Evolutionary conservation across 1,140 invertebrate genomes (phyloP).

Genomic region (Pygmarrhopalites habei): DNA sequence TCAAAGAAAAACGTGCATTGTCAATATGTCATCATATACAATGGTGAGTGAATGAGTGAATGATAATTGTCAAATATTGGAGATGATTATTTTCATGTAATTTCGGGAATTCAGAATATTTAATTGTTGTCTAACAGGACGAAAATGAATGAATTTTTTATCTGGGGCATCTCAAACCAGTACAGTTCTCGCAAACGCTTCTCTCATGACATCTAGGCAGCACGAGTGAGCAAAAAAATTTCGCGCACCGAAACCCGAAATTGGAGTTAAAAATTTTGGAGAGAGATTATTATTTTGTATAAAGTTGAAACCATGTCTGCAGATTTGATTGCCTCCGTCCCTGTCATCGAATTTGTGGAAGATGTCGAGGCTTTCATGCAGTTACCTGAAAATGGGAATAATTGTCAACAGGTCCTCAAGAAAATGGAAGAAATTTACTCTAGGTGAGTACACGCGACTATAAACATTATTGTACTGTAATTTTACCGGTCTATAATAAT

Average conservation of each 20-base stretch:
- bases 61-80: no score
- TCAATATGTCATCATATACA: no score
- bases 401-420: slow-evolving; percentile 73
- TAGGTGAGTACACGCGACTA: slow-evolving; percentile 46
- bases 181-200: no score
- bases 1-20: no score
- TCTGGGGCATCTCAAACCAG: neutral
- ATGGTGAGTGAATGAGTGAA: no score
- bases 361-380: slow-evolving; percentile 92
- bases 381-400: slow-evolving; percentile 66
- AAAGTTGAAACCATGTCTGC: no score
- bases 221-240: neutral
- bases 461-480: no score
- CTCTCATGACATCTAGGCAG: no score
- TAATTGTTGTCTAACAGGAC: slow-evolving; percentile 6
- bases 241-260: neutral
- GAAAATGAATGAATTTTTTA: neutral
- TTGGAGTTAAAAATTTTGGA: neutral
- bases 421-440: slow-evolving; percentile 82
- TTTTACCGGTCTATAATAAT: no score
- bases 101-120: no score
- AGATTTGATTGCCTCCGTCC: slow-evolving; percentile 12
- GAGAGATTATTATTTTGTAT: no score
- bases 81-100: neutral
- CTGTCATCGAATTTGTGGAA: slow-evolving; percentile 49